Percentiles rank a stretch among this genome's conserved stretches.
These are phyloP conservation scores for Epirrhoe alternata DNA, from an alignment of 2,888 invertebrate species.

Conservation along the genomic window DNA sequence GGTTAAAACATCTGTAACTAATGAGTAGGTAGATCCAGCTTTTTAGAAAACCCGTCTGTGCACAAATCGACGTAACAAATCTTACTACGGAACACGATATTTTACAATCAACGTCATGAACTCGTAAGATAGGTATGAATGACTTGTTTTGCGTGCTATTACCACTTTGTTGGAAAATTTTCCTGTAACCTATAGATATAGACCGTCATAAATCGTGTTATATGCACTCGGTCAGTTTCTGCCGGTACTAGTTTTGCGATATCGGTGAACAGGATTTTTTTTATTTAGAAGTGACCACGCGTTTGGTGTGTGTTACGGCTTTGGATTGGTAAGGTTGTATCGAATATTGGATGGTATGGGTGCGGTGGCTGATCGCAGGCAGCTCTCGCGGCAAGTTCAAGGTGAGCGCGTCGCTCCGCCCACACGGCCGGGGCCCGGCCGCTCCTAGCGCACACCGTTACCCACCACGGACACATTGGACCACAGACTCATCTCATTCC, in stretches of 20 bases:
- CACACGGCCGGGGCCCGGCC: conserved; percentile 58
- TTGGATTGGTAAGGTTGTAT: conserved; percentile 47
- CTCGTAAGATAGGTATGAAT: conserved; percentile 57
- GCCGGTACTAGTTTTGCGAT: neutral
- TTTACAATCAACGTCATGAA: conserved; percentile 62
- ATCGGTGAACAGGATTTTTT: neutral
- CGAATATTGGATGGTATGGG: conserved; percentile 41
- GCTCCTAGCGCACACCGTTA: conserved; percentile 71
- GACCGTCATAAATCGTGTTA: neutral
- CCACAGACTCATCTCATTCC: conserved; percentile 66
- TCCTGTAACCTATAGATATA: neutral
- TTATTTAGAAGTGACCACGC: neutral
- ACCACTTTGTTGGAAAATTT: neutral
- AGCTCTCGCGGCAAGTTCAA: conserved; percentile 83
- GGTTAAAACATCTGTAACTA: neutral
- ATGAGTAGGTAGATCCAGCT: neutral
- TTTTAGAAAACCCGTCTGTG: conserved; percentile 36
- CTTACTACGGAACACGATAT: conserved; percentile 53
- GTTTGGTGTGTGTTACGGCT: neutral
- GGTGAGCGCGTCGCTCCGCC: conserved; percentile 83
- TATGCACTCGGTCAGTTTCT: neutral
- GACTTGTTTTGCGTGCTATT: conserved; percentile 60
- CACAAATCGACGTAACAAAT: conserved; percentile 65
- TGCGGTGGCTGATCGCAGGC: conserved; percentile 48
- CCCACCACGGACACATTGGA: conserved; percentile 68